These are phyloP conservation scores for Urocolius indicus DNA, from an alignment of 2,113 vertebrate genomes.

Conservation along the genomic window DNA sequence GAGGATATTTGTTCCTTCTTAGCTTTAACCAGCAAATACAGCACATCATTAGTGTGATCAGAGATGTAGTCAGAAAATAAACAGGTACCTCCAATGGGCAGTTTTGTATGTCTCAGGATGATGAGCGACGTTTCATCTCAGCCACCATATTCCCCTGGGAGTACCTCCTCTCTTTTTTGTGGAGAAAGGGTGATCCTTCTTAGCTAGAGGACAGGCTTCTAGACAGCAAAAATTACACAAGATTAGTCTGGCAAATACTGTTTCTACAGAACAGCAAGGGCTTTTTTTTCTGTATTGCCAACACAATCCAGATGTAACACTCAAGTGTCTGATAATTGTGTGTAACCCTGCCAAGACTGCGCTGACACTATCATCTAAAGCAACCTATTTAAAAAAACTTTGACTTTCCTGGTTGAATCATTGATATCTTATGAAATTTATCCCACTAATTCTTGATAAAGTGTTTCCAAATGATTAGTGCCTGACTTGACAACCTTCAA, in stretches of 20 bases:
- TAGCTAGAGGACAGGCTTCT: background rate
- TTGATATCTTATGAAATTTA: background rate
- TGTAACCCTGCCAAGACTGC: background rate
- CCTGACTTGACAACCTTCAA: background rate
- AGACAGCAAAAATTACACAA: background rate
- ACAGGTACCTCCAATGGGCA: background rate
- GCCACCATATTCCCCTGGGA: background rate
- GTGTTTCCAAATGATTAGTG: background rate
- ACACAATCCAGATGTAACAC: background rate
- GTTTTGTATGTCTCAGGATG: background rate
- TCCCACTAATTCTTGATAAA: background rate
- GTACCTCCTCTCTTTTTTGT: background rate
- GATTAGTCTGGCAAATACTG: background rate
- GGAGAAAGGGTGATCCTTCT: background rate
- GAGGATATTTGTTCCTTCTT: background rate
- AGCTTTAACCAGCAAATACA: background rate
- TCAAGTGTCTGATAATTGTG: background rate
- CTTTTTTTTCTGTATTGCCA: background rate
- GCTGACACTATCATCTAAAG: background rate
- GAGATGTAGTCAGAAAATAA: background rate
- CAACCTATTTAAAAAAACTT: background rate
- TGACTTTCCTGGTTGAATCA: background rate
- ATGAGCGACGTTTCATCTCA: background rate
- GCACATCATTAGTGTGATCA: background rate
- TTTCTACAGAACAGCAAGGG: background rate